These are phyloP conservation scores for Tenthredo distinguenda DNA, from an alignment of 2,888 invertebrate genomes.

Conservation along the genomic window DNA sequence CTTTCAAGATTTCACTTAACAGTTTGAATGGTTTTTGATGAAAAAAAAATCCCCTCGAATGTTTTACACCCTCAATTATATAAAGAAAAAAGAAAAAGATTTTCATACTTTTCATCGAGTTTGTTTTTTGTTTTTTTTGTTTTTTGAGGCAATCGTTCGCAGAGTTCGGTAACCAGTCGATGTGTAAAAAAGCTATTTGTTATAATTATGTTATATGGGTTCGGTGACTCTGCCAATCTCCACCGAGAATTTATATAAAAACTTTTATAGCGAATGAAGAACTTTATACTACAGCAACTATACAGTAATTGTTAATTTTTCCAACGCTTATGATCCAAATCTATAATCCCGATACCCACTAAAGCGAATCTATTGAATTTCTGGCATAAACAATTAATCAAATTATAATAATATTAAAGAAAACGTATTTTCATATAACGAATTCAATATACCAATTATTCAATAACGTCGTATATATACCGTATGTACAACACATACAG, in stretches of 20 bases:
- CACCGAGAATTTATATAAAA: neutral
- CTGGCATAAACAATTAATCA: neutral
- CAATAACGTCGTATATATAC: slow-evolving; percentile 13
- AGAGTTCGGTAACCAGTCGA: neutral
- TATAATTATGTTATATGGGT: neutral
- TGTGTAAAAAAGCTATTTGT: neutral
- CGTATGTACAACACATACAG: neutral
- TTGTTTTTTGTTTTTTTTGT: neutral
- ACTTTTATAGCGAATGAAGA: slow-evolving; percentile 10
- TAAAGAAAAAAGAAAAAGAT: neutral
- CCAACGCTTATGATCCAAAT: slow-evolving; percentile 16
- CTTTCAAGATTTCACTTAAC: neutral
- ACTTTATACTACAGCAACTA: neutral
- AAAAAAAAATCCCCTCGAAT: too few species aligned
- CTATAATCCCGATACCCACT: slow-evolving; percentile 15
- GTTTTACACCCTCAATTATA: too few species aligned
- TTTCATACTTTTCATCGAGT: neutral
- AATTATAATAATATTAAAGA: neutral
- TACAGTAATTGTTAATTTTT: neutral
- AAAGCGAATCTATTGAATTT: neutral
- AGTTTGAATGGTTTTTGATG: neutral
- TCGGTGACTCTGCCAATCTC: neutral
- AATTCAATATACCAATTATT: neutral
- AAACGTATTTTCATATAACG: neutral
- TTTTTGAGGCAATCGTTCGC: neutral